These are phyloP conservation scores for Corythaixoides concolor DNA, from an alignment of 2,113 vertebrate genomes.

Conservation along the genomic window DNA sequence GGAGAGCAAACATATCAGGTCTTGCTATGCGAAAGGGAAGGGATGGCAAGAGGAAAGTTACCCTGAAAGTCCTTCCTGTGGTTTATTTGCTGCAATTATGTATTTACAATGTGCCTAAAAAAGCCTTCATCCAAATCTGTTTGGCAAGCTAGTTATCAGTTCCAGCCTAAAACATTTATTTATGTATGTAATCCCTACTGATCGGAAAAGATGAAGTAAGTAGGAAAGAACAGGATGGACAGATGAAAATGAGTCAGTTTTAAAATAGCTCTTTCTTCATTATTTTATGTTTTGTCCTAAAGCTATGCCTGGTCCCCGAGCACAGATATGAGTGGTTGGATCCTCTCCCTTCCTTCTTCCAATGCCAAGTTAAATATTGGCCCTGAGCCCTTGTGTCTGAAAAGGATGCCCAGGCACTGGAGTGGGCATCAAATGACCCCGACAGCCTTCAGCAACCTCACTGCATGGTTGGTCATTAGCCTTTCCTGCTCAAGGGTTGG, in stretches of 20 bases:
- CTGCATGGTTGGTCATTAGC: neutral
- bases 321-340: neutral
- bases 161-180: constrained; percentile 17
- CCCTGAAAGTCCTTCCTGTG: neutral
- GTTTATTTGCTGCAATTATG: neutral
- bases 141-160: neutral
- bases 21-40: neutral
- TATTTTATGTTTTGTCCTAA: neutral
- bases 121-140: neutral
- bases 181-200: constrained; percentile 32
- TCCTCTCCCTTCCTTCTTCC: neutral
- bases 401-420: neutral
- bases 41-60: neutral
- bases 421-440: fast-evolving
- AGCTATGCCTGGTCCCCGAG: neutral
- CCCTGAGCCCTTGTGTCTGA: neutral
- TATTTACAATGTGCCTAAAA: neutral
- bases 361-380: neutral
- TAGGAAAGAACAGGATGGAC: neutral
- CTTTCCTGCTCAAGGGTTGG: neutral
- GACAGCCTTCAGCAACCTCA: neutral
- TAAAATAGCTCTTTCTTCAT: neutral
- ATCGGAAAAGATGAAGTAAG: constrained; percentile 50
- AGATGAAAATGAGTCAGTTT: constrained; percentile 25
- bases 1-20: neutral